Evolutionary conservation across 2,888 invertebrate genomes (phyloP), one percentile per base, ranked within the genome.

Genomic region (Lithodes maja): DNA sequence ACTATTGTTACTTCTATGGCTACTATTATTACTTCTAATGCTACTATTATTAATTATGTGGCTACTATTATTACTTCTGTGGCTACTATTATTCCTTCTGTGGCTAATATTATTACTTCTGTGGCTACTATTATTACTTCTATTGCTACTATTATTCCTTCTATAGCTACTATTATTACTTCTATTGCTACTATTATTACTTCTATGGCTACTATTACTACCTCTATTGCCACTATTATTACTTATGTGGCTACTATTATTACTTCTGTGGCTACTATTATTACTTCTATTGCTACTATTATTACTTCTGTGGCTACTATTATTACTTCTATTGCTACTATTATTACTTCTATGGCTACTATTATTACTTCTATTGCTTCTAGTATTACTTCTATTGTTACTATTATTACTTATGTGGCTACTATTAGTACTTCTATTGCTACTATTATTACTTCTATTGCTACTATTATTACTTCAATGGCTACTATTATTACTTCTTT

Each of bases 401-500:
- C n/a, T n/a, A n/a, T n/a, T n/a, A n/a, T n/a, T n/a, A n/a, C n/a
- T n/a, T n/a, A n/a, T n/a, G n/a, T n/a, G n/a, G n/a, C n/a, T n/a
- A n/a, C n/a, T n/a, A n/a, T n/a, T n/a, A n/a, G n/a, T n/a, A n/a
- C n/a, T n/a, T n/a, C n/a, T n/a, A n/a, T n/a, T 74, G 17, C 74
- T n/a, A 74, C 17, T 74, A 74, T n/a, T 15, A 74, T 17, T 74
- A 17, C 74, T 74, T 9, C 74, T 74, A 15, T n/a, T 74, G 17
- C 74, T 74, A 74, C n/a, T 9, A 74, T 17, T 74, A 74, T n/a
- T 74, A 74, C 74, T 74, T 9, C 74, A 9, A 74, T n/a, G 3
- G n/a, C n/a, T 74, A 74, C 74, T 74, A 74, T n/a, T 74, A 74
- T 74, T 74, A 74, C 74, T 74, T 9, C 74, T 74, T 9, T n/a